These are phyloP conservation scores for Mesocentrotus franciscanus DNA, from an alignment of 53 echinoderm and acorn worm genomes.

Conservation along the genomic window DNA sequence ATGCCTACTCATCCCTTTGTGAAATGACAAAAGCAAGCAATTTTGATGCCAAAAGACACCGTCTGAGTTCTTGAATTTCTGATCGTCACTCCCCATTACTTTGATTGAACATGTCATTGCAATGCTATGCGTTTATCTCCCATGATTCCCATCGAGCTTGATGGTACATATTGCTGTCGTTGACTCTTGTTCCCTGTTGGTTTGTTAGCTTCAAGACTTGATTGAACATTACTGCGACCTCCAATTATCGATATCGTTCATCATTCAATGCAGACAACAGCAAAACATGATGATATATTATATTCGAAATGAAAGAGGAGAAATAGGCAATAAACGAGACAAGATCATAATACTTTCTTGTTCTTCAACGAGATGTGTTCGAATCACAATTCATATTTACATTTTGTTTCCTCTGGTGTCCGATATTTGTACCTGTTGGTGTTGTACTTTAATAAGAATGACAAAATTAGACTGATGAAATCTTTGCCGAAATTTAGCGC, in stretches of 20 bases:
- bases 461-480: too few relatives aligned
- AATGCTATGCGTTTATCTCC: not conserved
- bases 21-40: not conserved
- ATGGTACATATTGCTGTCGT: not conserved
- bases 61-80: not conserved
- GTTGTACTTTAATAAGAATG: too few relatives aligned
- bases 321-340: not conserved
- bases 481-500: not conserved
- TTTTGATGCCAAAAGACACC: not conserved
- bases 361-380: not conserved
- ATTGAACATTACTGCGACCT: not conserved
- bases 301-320: not conserved
- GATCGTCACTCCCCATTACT: not conserved
- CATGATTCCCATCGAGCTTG: not conserved
- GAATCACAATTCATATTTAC: too few relatives aligned
- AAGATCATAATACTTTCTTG: not conserved
- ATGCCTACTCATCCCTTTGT: constrained; percentile 19
- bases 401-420: too few relatives aligned
- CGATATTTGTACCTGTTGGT: not conserved
- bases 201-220: not conserved
- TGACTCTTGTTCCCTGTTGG: not conserved
- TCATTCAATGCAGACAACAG: not conserved
- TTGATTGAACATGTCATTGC: not conserved
- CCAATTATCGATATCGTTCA: not conserved
- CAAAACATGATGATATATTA: not conserved